Base-by-base conservation (phyloP, 2,797 vertebrate genomes). In the Scarus forsteni region DNA sequence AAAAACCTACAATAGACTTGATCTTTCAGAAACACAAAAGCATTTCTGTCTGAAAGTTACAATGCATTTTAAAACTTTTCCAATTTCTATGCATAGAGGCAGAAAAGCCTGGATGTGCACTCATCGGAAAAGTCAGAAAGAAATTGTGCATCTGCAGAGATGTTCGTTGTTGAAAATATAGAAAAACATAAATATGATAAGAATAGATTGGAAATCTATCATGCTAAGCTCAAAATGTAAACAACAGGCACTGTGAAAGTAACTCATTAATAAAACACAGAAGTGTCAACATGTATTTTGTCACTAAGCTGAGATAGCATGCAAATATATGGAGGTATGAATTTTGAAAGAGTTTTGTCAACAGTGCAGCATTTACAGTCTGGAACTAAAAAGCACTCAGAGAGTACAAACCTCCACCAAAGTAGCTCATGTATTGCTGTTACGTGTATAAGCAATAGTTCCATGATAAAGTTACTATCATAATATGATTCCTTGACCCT, bases 311-410 rank as follows among this genome's bases (percentile, higher is more conserved):
- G 27, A 27, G 4, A 27, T 27, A 27, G 4, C 27, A 27, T 53
- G 50, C 45, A 84, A 83, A 90, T 88, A 11, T 70, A 78, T 71
- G 72, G 48, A 19, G 49, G 50, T 71, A 72, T 50, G 18, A 12
- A 50, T 45, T 45, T 79, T 34, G 19, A 8, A 60, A 65, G 88
- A 76, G 53, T 66, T 66, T 56, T 38, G 60, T 76, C 58, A 63
- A 57, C 35, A 27, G 55, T 72, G 66, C 60, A 70, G 27, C 48
- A 43, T 84, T 78, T 83, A 83, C 55, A 68, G 48, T 62, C 51
- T 27, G 27, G 2, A 27, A 27, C 27, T 27, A 27, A 4, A 27
- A 27, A 27, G 27, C 27, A 27, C 27, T 27, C 27, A 27, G 27
- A 27, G n/a, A 27, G 27, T 4, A 27, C 27, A 27, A 4, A 27